Base-by-base conservation (phyloP, 2,888 invertebrate species). In the Netelia virgata region DNA sequence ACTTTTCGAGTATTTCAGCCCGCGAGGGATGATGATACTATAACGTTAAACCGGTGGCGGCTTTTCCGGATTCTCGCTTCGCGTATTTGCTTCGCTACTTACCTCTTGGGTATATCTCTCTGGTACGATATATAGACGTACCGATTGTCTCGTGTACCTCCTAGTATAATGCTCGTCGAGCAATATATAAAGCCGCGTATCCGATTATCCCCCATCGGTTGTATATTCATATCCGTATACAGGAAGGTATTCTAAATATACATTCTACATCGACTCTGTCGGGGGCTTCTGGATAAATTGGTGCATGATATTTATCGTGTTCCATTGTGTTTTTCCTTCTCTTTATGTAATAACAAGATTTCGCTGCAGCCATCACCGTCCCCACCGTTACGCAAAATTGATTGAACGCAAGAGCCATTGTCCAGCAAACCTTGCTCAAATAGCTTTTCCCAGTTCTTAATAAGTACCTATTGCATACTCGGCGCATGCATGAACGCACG, bases 11-110 rank as follows among this genome's bases (percentile, higher is more conserved):
- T 47, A 63, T 36, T 81, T 84, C 73, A 76, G 36, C 73, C 61
- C 11, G 36, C 20, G 66, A 57, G 41, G 69, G 75, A 81, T 75
- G 73, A 77, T 68, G 72, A 61, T 76, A 57, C 55, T 73, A 73
- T 68, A 84, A 72, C 53, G 76, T 80, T 80, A 63, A 80, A 84
- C 43, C 80, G 76, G 61, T 76, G 80, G 53, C 55, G 69, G 74
- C 74, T 77, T 76, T 81, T 57, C 66, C 74, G 74, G 76, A 81
- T 81, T 77, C 74, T 59, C 50, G 69, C 74, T 74, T 70, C 64
- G 50, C 73, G 73, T 77, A 74, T 81, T 81, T 84, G 84, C 76
- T 47, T 72, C 68, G 73, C 68, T 84, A 84, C 81, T 81, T 78
- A 74, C 81, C 69, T 53, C 66, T 47, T 53, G 61, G 69, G 53